A percentile compares a stretch with the other conserved stretches of the same genome.
These are phyloP conservation scores for Dexiosoma caninum DNA, from an alignment of 2,888 invertebrate genomes.

Conservation along the genomic window DNA sequence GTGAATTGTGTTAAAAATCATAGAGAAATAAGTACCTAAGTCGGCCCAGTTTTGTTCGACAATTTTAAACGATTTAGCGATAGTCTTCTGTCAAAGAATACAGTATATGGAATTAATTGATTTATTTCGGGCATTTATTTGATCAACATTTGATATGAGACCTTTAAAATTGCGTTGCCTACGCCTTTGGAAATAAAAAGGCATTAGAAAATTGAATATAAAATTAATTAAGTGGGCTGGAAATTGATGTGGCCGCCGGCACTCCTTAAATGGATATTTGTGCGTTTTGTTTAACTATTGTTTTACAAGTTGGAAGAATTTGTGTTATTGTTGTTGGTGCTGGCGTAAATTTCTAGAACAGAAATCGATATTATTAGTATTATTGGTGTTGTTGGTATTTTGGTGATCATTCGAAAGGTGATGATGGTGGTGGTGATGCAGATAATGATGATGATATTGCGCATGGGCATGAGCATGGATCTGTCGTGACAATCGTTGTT, in stretches of 20 bases:
- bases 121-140: neutral
- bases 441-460: conserved; percentile 47
- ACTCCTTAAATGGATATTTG: conserved; percentile 11
- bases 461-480: conserved; percentile 28
- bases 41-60: too few relatives aligned
- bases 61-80: too few relatives aligned
- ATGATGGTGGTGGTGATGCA: conserved; percentile 23
- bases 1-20: too few relatives aligned
- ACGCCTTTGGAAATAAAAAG: neutral
- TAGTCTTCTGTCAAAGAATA: too few relatives aligned
- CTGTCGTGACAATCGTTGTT: conserved; percentile 41
- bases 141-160: neutral
- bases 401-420: conserved; percentile 39
- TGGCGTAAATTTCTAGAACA: conserved; percentile 45
- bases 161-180: neutral
- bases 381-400: neutral
- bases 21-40: too few relatives aligned
- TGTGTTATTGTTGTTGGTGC: conserved; percentile 45
- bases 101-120: too few relatives aligned
- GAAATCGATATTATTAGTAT: conserved; percentile 32
- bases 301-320: conserved; percentile 24
- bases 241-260: neutral
- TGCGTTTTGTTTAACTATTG: conserved; percentile 41
- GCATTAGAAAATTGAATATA: neutral
- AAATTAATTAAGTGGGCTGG: neutral